Evolutionary conservation across 2,888 invertebrate genomes (phyloP), one percentile per base, ranked within the genome.

Genomic region (Stenotaenia linearis): DNA sequence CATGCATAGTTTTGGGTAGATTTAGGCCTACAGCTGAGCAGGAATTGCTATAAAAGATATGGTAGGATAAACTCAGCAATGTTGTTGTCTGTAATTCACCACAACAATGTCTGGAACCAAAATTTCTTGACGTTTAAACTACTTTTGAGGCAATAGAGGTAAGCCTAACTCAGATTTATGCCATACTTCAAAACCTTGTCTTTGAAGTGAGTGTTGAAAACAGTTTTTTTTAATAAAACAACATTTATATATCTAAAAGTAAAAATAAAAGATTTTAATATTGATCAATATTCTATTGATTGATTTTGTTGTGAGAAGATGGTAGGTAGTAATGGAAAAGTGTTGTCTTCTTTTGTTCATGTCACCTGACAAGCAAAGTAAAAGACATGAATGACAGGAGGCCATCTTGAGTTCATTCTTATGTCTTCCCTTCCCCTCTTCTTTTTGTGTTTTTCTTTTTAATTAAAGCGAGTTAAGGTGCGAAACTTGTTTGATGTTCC

Each of bases 301-400:
- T 61, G 61, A 61, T 61, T 61, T 61, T 61, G 61, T 61, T 25
- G 61, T 12, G 4, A 25, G 25, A 23, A 6, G 61, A 61, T 23
- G 61, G 25, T 61, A 45, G 45, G 61, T 61, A 61, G 61, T 61
- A 61, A 61, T 61, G 61, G 61, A 61, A 61, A 61, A 61, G 61
- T 61, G 61, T 61, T 61, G 61, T 61, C 61, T 61, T 61, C 61
- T 61, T 61, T 61, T 61, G 61, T 61, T 61, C 61, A 61, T 61
- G 61, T 61, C 61, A 61, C 61, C 61, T 61, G 61, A 61, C 61
- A 61, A 61, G 61, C 61, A 61, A 61, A 61, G 61, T 61, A 61
- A 61, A 61, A 61, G 61, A 61, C 61, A 12, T 61, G 61, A 61
- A 61, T 61, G 61, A 61, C 61, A 61, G 61, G 61, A 61, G 61